Conservation (phyloP, 1,140 invertebrate genomes). For the Glomeris maerens region DNA sequence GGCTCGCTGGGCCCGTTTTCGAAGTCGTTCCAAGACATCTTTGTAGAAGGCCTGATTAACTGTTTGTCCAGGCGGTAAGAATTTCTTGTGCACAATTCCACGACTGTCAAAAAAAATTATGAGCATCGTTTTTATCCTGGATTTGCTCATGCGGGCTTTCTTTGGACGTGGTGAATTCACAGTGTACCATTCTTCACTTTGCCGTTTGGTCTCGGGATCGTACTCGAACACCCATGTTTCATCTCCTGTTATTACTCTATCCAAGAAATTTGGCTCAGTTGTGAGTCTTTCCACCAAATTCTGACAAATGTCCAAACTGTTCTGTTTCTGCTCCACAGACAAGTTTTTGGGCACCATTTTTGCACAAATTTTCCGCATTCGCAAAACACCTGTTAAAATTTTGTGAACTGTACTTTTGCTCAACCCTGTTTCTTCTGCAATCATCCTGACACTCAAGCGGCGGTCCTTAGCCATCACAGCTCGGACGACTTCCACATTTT, state of each 20-base stretch:
- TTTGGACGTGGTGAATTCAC: conserved; percentile 19
- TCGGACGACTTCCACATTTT: background rate
- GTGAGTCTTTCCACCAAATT: background rate
- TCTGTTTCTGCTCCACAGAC: background rate
- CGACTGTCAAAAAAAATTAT: conserved; percentile 23
- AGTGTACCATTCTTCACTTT: conserved; percentile 19
- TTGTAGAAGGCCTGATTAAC: too few relatives aligned
- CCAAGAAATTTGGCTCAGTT: conserved; percentile 5
- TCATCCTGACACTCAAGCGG: background rate
- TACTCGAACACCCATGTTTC: conserved; percentile 22
- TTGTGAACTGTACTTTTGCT: background rate
- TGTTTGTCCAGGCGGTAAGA: too few relatives aligned
- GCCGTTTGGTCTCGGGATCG: conserved; percentile 21
- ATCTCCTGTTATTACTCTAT: conserved; percentile 9
- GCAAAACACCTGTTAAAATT: background rate
- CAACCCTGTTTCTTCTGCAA: background rate
- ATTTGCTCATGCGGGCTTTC: conserved; percentile 19
- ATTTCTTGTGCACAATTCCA: conserved; percentile 24
- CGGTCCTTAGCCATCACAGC: background rate
- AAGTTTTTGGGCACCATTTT: background rate
- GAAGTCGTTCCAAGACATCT: too few relatives aligned
- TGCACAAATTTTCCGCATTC: background rate
- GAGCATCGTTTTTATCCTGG: conserved; percentile 24
- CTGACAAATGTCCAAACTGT: too few relatives aligned
- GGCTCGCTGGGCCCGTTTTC: too few relatives aligned